A percentile compares a stretch with the other conserved stretches of the same genome.
Conservation (phyloP, 2,888 invertebrate species). For the Onchidella celtica region DNA sequence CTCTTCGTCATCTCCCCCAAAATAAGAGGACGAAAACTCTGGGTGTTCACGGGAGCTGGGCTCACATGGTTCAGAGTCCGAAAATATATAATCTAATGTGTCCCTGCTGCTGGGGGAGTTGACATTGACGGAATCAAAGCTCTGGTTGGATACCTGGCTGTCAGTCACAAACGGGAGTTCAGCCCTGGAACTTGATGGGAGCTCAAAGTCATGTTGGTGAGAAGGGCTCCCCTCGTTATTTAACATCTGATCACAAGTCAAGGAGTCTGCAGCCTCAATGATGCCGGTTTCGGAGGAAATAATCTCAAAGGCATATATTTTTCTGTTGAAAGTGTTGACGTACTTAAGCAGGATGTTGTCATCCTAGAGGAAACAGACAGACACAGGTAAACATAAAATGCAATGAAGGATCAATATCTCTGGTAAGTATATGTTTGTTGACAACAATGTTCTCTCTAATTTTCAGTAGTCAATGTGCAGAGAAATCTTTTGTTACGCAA, state of each 20-base stretch:
- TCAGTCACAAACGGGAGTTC: slow-evolving; percentile 18
- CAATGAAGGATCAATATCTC: no score
- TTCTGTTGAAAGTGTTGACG: slow-evolving; percentile 81
- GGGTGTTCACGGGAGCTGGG: not conserved
- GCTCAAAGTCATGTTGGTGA: slow-evolving; percentile 10
- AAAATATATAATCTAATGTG: slow-evolving; percentile 37
- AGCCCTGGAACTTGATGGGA: slow-evolving; percentile 1
- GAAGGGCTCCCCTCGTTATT: slow-evolving; percentile 16
- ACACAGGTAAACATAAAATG: not conserved
- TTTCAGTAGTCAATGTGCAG: no score
- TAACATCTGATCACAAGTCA: slow-evolving; percentile 2
- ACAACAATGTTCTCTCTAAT: no score
- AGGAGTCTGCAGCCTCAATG: not conserved
- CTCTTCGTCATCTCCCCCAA: slow-evolving; percentile 21
- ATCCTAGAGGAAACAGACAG: no score
- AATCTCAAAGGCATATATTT: slow-evolving; percentile 79
- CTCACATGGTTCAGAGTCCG: slow-evolving; percentile 43
- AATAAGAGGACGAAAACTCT: slow-evolving; percentile 4
- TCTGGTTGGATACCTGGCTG: slow-evolving; percentile 45
- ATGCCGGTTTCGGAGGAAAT: slow-evolving; percentile 45
- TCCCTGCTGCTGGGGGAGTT: slow-evolving; percentile 49
- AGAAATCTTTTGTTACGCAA: no score
- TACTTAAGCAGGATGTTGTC: slow-evolving; percentile 82
- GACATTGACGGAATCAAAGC: slow-evolving; percentile 45
- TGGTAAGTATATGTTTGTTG: no score